These are phyloP conservation scores for Montipora cactus DNA, from an alignment of 64 coral and sea anemone species.

Conservation along the genomic window DNA sequence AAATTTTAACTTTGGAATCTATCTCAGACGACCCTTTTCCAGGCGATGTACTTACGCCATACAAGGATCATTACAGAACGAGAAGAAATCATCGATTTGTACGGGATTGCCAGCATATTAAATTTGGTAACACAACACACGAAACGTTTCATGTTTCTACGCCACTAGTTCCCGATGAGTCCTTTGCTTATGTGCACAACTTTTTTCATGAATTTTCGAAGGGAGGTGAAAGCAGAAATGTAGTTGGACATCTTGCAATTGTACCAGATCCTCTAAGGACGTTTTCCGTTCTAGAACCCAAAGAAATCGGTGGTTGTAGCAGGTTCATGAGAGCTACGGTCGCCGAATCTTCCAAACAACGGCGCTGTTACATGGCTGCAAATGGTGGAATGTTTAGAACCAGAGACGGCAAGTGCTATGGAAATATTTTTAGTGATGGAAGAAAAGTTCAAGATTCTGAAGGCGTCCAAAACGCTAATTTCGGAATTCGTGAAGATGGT, in stretches of 20 bases:
- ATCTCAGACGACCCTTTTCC: constrained; percentile 59
- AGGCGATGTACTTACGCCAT: constrained; percentile 84
- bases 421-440: constrained; percentile 92
- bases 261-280: constrained; percentile 79
- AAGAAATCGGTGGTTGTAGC: constrained; percentile 75
- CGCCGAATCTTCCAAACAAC: constrained; percentile 45
- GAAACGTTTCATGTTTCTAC: constrained; percentile 62
- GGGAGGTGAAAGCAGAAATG: constrained; percentile 32
- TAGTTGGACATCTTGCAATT: constrained; percentile 77
- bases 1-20: not conserved
- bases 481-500: constrained; percentile 91
- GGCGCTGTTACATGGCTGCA: constrained; percentile 70
- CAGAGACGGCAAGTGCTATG: constrained; percentile 86
- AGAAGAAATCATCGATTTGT: constrained; percentile 69
- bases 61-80: constrained; percentile 56
- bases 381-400: constrained; percentile 98
- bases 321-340: constrained; percentile 70
- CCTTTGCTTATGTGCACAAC: constrained; percentile 68
- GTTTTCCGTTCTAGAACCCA: constrained; percentile 92
- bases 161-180: constrained; percentile 17
- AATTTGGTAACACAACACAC: constrained; percentile 83
- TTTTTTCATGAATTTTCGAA: constrained; percentile 72
- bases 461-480: constrained; percentile 97
- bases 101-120: constrained; percentile 83
- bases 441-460: constrained; percentile 77